These are phyloP conservation scores for Platypus cylindrus DNA, from an alignment of 2,888 invertebrate genomes.

Conservation along the genomic window DNA sequence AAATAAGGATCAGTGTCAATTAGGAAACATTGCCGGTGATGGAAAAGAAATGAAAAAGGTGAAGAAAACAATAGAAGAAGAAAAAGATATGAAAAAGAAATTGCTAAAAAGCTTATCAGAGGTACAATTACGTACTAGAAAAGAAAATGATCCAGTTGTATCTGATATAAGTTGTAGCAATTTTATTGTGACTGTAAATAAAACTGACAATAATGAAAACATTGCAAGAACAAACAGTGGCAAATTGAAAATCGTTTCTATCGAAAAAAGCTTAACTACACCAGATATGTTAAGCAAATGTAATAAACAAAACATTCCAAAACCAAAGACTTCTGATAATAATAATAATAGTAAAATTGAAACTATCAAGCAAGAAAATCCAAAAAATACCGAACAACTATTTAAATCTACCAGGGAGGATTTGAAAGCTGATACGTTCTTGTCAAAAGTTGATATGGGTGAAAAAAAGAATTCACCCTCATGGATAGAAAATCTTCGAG, in stretches of 20 bases:
- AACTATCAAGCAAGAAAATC: neutral
- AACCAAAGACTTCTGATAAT: too few species aligned
- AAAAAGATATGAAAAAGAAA: slow-evolving; percentile 6
- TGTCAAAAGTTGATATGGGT: slow-evolving; percentile 8
- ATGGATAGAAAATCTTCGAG: too few species aligned
- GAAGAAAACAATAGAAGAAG: neutral
- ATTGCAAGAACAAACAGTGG: slow-evolving; percentile 5
- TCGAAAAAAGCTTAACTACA: slow-evolving; percentile 5
- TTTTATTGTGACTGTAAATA: slow-evolving; percentile 9
- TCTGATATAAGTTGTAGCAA: slow-evolving; percentile 7
- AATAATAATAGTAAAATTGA: neutral
- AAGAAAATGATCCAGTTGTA: slow-evolving; percentile 4
- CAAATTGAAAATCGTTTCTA: slow-evolving; percentile 11
- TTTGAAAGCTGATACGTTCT: slow-evolving; percentile 9
- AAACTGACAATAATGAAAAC: slow-evolving; percentile 5
- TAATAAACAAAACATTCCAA: too few species aligned
- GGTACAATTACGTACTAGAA: slow-evolving; percentile 4
- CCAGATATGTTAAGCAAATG: neutral
- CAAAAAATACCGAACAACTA: neutral
- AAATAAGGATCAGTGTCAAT: slow-evolving; percentile 7
- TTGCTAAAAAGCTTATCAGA: slow-evolving; percentile 9
- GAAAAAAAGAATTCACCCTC: slow-evolving; percentile 1
- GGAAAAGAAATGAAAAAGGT: slow-evolving; percentile 6
- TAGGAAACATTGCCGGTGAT: slow-evolving; percentile 5
- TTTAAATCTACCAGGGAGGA: slow-evolving; percentile 7